A percentile compares a stretch with the other conserved stretches of the same genome.
Evolutionary conservation across 2,797 vertebrate species (phyloP).

Genomic region (Melanotaenia maccullochi): DNA sequence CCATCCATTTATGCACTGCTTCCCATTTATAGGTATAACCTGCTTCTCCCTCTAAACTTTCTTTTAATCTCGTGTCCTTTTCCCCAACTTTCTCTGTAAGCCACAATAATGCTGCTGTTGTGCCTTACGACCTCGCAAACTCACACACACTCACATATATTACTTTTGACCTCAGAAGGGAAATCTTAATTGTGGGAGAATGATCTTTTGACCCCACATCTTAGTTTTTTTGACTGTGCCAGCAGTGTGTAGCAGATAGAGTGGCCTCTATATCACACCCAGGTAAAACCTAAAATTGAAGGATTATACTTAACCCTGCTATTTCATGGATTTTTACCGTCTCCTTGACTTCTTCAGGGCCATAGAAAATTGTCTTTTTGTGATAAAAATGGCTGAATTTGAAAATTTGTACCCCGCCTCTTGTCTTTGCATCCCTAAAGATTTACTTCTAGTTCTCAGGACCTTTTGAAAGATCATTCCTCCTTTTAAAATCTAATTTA

Average conservation of each 20-base stretch:
- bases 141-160: conserved; percentile 41
- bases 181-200: conserved; percentile 68
- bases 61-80: conserved; percentile 29
- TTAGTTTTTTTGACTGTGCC: conserved; percentile 57
- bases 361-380: conserved; percentile 17
- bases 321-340: conserved; percentile 47
- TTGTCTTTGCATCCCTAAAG: background rate
- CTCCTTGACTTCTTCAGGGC: conserved; percentile 26
- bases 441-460: conserved; percentile 16
- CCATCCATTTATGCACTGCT: conserved; percentile 35
- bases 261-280: conserved; percentile 45
- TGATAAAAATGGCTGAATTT: conserved; percentile 18
- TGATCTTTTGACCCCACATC: conserved; percentile 64
- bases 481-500: conserved; percentile 24
- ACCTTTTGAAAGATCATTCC: conserved; percentile 14
- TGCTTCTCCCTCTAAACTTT: conserved; percentile 32
- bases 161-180: conserved; percentile 60
- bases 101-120: conserved; percentile 31
- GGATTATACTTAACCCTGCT: conserved; percentile 70
- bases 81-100: conserved; percentile 40
- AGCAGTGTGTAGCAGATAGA: conserved; percentile 55
- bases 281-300: conserved; percentile 69
- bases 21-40: conserved; percentile 11
- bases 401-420: conserved; percentile 1
- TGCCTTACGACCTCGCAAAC: conserved; percentile 13